Evolutionary conservation across 2,113 vertebrate species (phyloP), one percentile per base, ranked within the genome.

Genomic region (Myodes glareolus): DNA sequence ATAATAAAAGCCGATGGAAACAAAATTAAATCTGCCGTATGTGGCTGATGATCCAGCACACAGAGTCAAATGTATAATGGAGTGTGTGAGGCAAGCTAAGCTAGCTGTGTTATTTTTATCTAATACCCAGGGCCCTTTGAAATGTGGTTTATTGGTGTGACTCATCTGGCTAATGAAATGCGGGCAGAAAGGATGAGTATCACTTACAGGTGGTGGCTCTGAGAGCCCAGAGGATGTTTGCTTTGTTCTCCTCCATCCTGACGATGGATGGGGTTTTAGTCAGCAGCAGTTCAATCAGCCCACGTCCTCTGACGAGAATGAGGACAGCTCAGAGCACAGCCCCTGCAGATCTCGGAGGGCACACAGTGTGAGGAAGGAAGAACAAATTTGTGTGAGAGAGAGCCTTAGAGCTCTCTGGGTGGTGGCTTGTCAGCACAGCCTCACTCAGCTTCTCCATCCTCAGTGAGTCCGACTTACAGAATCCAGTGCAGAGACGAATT

Each of bases 311-410:
- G 42, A 67, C 50, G 1, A 39, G 50, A 78, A 52, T 1, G 45
- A 50, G 47, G 75, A 94, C 95, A 96, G 65, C 88, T 91, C 25
- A 50, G 33, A 92, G 77, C n/a, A 11, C 63, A 90, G 65, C 65
- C 72, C 90, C 76, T 42, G 21, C 21, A 72, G 94, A n/a, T 31
- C 31, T 63, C 33, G 19, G 50, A 90, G 61, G 73, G 52, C 42
- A 14, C 12, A 36, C 27, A 14, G 70, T 27, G 27, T 52, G 61
- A 81, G 58, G 23, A 47, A 91, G 17, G 27, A 89, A 78, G 61
- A 68, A 29, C 5, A 47, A 42, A 84, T 92, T 21, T 31, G 47
- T 55, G 11, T 33, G 33, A 16, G 70, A 86, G 42, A 50, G 82
- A 86, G 42, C 65, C 63, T 27, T 36, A 61, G 67, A 72, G 68